Evolutionary conservation across 2,888 invertebrate species (phyloP).

Genomic region (Sphaerophoria taeniata): DNA sequence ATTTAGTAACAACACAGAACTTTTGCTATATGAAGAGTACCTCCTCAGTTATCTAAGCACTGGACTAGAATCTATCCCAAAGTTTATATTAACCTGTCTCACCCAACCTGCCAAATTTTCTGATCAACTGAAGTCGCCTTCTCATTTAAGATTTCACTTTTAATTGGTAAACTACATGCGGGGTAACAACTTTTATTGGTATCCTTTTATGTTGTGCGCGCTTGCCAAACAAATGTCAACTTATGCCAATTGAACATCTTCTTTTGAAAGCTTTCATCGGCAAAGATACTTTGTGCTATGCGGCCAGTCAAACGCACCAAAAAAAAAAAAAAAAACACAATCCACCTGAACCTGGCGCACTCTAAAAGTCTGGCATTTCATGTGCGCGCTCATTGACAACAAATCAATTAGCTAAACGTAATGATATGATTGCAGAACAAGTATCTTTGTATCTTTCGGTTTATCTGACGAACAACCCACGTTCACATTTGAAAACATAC

Average conservation of each 20-base stretch:
- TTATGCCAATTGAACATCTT: slow-evolving; percentile 67
- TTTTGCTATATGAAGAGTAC: too few species aligned
- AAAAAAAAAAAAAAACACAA: slow-evolving; percentile 29
- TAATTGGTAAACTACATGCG: slow-evolving; percentile 55
- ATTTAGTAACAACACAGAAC: not conserved
- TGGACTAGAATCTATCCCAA: slow-evolving; percentile 3
- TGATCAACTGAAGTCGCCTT: slow-evolving; percentile 50
- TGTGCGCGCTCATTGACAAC: slow-evolving; percentile 66
- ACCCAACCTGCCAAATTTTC: not conserved
- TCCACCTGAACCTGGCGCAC: slow-evolving; percentile 17
- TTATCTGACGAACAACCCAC: slow-evolving; percentile 52
- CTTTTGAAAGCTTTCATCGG: slow-evolving; percentile 70
- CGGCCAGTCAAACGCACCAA: slow-evolving; percentile 49
- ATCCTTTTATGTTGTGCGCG: slow-evolving; percentile 66
- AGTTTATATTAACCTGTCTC: slow-evolving; percentile 20
- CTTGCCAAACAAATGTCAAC: slow-evolving; percentile 73
- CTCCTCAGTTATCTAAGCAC: too few species aligned
- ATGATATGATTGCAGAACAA: slow-evolving; percentile 70
- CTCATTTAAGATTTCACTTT: slow-evolving; percentile 67
- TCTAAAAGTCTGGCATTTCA: slow-evolving; percentile 32
- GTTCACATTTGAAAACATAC: slow-evolving; percentile 19
- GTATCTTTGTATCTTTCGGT: slow-evolving; percentile 39
- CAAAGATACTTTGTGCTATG: slow-evolving; percentile 18
- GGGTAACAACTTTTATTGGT: not conserved
- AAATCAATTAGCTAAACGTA: slow-evolving; percentile 74